Evolutionary conservation across 2,888 invertebrate genomes (phyloP).

Genomic region (Epinotia nisella): DNA sequence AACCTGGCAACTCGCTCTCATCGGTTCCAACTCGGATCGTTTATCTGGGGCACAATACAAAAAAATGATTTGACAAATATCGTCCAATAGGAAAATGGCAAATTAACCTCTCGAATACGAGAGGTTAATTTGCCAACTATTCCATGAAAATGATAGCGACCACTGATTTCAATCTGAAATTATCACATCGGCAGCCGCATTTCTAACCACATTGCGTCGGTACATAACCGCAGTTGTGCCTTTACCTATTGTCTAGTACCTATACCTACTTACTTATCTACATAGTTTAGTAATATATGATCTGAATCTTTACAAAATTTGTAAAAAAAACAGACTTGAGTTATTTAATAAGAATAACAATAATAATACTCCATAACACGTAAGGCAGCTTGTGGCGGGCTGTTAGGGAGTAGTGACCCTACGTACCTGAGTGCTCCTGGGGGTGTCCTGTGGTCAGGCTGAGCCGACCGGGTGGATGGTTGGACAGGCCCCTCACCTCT

Average conservation of each 20-base stretch:
- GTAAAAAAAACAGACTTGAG: not conserved
- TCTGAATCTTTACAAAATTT: not conserved
- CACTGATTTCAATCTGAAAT: constrained; percentile 40
- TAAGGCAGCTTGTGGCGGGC: too few species aligned
- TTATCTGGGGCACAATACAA: constrained; percentile 74
- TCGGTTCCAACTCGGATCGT: constrained; percentile 65
- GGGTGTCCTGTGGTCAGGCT: too few species aligned
- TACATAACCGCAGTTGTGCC: not conserved
- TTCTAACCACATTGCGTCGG: constrained; percentile 4
- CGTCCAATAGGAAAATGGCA: too few species aligned
- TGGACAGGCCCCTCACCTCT: too few species aligned
- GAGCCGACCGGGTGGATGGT: too few species aligned
- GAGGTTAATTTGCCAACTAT: constrained; percentile 39
- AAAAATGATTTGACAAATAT: constrained; percentile 76
- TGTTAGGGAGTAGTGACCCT: too few species aligned
- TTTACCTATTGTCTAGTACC: not conserved
- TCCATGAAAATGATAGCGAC: constrained; percentile 41
- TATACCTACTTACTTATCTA: too few species aligned
- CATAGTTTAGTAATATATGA: not conserved
- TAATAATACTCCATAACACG: too few species aligned
- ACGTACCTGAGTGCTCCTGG: too few species aligned
- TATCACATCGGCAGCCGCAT: constrained; percentile 20
- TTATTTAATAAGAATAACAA: too few species aligned
- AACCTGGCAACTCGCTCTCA: constrained; percentile 65
- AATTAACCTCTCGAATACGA: too few species aligned